Evolutionary conservation across 2,797 vertebrate species (phyloP).

Genomic region (Sebastiscus albofasciatus): DNA sequence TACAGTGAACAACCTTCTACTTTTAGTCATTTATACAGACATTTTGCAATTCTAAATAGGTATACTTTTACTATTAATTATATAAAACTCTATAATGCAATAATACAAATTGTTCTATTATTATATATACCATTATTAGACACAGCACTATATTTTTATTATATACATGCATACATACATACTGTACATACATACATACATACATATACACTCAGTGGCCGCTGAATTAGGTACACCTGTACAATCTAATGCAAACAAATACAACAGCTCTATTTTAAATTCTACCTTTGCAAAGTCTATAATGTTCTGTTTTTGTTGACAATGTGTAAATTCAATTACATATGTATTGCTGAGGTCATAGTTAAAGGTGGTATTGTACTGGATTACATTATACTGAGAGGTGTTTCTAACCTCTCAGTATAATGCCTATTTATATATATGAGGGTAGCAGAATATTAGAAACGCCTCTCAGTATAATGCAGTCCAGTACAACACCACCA

Average conservation of each 20-base stretch:
- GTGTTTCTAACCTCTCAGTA: not conserved
- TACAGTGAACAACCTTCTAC: not conserved
- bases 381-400: not conserved
- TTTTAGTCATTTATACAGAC: not conserved
- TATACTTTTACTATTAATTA: not conserved
- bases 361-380: not conserved
- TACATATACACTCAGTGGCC: too few species aligned
- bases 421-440: too few species aligned
- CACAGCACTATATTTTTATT: too few species aligned
- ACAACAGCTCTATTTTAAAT: not conserved
- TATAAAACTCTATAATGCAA: too few species aligned
- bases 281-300: not conserved
- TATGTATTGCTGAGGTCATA: not conserved
- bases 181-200: too few species aligned
- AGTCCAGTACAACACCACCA: too few species aligned
- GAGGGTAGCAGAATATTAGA: not conserved
- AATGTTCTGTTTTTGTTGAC: not conserved
- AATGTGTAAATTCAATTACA: not conserved
- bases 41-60: not conserved
- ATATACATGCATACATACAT: too few species aligned
- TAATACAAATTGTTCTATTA: too few species aligned
- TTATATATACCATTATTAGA: too few species aligned
- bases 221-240: fast-evolving
- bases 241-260: too few species aligned
- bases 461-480: not conserved